Base-by-base conservation (phyloP, 2,797 vertebrate genomes). In the Sebastes trivittatus region DNA sequence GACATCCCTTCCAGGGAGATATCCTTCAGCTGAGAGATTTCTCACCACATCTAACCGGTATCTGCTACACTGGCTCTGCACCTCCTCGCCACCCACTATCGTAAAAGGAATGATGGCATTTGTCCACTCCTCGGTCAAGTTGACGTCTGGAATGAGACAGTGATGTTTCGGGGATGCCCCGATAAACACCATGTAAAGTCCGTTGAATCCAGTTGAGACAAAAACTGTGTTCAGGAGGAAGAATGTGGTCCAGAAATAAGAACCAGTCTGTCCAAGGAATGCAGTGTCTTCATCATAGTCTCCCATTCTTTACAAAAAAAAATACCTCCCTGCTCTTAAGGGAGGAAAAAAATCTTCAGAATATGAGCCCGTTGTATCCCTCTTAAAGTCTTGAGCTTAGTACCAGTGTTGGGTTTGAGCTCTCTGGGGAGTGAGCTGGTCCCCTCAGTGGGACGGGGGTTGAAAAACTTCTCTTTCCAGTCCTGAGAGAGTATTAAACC, bases 141-240 rank as follows among this genome's bases (percentile, higher is more conserved):
- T 98, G 38, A 88, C 91, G 0, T 89, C 90, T 0, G 96, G 96
- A 75, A 98, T 72, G 10, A 91, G 91, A 85, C 98, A 98, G 59
- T 65, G 94, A 90, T 98, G 97, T 64, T 96, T 92, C 0, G 98
- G 97, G 7, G 92, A 85, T 2, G 94, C 97, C 9, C 95, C 96
- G 38, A 97, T 90, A 81, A 98, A 98, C 34, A 98, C 93, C 1
- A 92, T 80, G 1, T 97, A 98, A 6, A 98, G 75, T 0, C 97
- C 96, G 0, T 96, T 97, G 88, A 97, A 97, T 78, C 97, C 97
- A 1, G 97, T 98, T 49, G 97, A 97, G 49, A 98, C 77, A 88
- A 95, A 97, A 87, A 97, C 95, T 78, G 95, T 93, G 81, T 97
- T 98, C 18, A 98, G 93, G 25, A 98, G 94, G 49, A 97, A 96